These are phyloP conservation scores for Paramormyrops kingsleyae DNA, from an alignment of 2,113 vertebrate species.

Conservation along the genomic window DNA sequence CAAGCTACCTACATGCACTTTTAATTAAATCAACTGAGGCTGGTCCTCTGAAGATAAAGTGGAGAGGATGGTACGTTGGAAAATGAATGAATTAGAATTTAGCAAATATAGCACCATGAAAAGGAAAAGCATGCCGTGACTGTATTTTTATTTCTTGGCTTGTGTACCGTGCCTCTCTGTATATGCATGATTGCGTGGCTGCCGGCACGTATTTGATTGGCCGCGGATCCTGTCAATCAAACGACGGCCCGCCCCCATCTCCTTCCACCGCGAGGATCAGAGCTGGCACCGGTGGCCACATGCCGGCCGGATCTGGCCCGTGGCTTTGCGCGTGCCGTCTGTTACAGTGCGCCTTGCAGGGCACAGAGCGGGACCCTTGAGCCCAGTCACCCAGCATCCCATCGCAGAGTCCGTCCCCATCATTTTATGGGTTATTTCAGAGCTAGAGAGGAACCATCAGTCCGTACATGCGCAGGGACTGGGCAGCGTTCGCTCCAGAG, in stretches of 20 bases:
- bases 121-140: neutral
- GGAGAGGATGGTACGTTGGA: neutral
- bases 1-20: neutral
- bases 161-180: neutral
- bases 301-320: slow-evolving; percentile 57
- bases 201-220: neutral
- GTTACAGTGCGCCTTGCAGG: slow-evolving; percentile 49
- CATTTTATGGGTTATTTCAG: neutral
- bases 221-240: neutral
- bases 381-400: slow-evolving; percentile 34
- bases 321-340: slow-evolving; percentile 56
- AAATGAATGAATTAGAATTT: neutral
- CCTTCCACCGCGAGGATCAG: slow-evolving; percentile 46
- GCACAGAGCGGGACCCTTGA: slow-evolving; percentile 15
- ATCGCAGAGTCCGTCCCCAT: neutral
- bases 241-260: neutral
- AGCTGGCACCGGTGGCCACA: slow-evolving; percentile 53
- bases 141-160: neutral
- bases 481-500: neutral
- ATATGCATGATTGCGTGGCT: neutral
- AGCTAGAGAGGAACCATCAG: neutral
- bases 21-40: neutral
- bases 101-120: neutral
- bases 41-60: neutral
- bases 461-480: neutral